These are phyloP conservation scores for Chymomyza fuscimana DNA, from an alignment of 2,888 invertebrate species.

Conservation along the genomic window DNA sequence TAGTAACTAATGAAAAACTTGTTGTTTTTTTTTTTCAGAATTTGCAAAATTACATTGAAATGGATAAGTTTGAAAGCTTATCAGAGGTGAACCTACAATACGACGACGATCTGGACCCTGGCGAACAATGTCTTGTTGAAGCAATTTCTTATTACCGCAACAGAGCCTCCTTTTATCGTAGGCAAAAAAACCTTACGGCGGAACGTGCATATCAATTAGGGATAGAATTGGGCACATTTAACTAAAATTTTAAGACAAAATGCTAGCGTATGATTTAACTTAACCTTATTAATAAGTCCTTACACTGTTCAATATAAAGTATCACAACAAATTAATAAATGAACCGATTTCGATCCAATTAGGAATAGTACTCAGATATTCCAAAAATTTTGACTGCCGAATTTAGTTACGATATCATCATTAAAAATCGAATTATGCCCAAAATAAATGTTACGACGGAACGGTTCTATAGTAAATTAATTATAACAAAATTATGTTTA, in stretches of 20 bases:
- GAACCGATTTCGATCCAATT: too few relatives aligned
- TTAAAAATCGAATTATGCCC: too few relatives aligned
- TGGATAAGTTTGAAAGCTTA: background rate
- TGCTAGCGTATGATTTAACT: background rate
- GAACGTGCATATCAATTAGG: conserved; percentile 9
- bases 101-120: background rate
- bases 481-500: too few relatives aligned
- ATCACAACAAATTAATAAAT: too few relatives aligned
- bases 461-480: too few relatives aligned
- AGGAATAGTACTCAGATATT: too few relatives aligned
- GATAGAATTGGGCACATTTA: conserved; percentile 12
- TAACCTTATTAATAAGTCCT: too few relatives aligned
- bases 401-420: too few relatives aligned
- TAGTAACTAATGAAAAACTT: background rate
- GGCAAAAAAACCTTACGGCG: conserved; percentile 14
- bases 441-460: too few relatives aligned
- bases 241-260: conserved; percentile 13
- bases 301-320: too few relatives aligned
- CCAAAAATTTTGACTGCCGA: too few relatives aligned
- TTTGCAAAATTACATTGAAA: background rate
- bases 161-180: conserved; percentile 14
- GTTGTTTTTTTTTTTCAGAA: background rate
- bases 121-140: background rate
- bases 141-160: conserved; percentile 10
- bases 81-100: background rate